Conservation (phyloP, 64 coral and sea anemone species). For the Orbicella faveolata region DNA sequence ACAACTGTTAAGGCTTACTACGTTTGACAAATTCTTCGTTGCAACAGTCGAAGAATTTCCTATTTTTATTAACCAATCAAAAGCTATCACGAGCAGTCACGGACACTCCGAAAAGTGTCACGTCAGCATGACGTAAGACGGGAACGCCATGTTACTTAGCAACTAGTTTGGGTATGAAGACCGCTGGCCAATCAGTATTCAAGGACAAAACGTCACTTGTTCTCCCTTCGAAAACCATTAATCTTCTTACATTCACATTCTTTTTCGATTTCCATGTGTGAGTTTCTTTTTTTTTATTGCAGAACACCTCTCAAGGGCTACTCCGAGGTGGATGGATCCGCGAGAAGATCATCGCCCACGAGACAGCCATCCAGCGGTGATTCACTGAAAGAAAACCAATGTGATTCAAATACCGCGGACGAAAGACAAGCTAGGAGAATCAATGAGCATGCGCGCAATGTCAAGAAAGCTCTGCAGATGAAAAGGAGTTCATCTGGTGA, state of each 20-base stretch:
- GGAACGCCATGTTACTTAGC: too few species aligned
- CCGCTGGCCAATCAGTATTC: too few species aligned
- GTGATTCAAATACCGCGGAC: background rate
- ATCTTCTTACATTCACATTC: background rate
- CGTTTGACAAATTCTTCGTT: background rate
- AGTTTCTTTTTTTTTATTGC: background rate
- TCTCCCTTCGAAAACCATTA: too few species aligned
- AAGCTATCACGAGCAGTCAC: too few species aligned
- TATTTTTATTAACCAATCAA: too few species aligned
- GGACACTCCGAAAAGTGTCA: too few species aligned
- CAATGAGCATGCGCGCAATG: slow-evolving; percentile 56
- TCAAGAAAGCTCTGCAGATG: slow-evolving; percentile 63
- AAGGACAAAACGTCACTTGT: too few species aligned
- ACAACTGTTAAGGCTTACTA: too few species aligned
- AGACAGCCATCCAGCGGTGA: slow-evolving; percentile 18
- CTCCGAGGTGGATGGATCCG: background rate
- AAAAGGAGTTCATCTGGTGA: slow-evolving; percentile 27
- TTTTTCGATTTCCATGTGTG: background rate
- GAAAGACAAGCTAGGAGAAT: slow-evolving; percentile 52
- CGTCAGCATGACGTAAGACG: too few species aligned
- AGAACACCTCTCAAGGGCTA: slow-evolving; percentile 32
- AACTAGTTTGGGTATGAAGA: too few species aligned
- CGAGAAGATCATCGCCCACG: background rate
- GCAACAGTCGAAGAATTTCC: background rate
- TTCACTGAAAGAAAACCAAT: slow-evolving; percentile 20